Base-by-base conservation (phyloP, 2,797 vertebrate species). In the Syndactyla subalaris region DNA sequence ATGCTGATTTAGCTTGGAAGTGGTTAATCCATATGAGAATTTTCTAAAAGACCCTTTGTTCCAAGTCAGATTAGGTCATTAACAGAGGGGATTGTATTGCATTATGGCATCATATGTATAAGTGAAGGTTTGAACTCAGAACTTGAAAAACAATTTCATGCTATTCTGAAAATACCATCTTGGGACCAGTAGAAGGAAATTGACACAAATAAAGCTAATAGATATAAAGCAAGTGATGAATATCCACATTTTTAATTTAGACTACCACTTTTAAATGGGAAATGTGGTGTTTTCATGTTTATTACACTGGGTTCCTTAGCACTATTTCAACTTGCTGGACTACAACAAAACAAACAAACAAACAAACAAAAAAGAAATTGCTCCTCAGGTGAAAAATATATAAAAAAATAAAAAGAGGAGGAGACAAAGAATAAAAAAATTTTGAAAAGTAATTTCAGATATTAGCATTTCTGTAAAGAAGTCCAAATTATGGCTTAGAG, bases 1-100 rank as follows among this genome's bases (percentile, higher is more conserved):
- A 62, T 54, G n/a, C 11, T 13, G 34, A n/a, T 59, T 87, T 88
- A 82, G 18, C 15, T 38, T 85, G 57, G 62, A 91, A 89, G 62
- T 57, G 36, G 49, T 93, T 95, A 91, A 93, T 88, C 61, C 49
- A 36, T 17, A 9, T 41, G 39, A 70, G 32, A 26, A 41, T 67
- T 95, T 88, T 88, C 41, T 82, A 70, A 74, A 72, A 85, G 32
- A 46, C 9, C 4, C 36, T 93, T 85, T 76, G 18, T 83, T 95
- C 24, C n/a, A 88, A 82, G 75, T 90, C 23, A 29, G 30, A 57
- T 94, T 55, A 91, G 20, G 19, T 46, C 43, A 19, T 70, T 67
- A 82, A 27, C 51, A 73, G 78, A 88, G 29, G n/a, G 79, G 23
- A 59, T 54, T 75, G 48, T 62, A 34, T 65, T 76, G 74, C 12